Percentiles rank a stretch among this genome's conserved stretches.
Conservation (phyloP, 2,888 invertebrate genomes). For the Hypercompe scribonia region DNA sequence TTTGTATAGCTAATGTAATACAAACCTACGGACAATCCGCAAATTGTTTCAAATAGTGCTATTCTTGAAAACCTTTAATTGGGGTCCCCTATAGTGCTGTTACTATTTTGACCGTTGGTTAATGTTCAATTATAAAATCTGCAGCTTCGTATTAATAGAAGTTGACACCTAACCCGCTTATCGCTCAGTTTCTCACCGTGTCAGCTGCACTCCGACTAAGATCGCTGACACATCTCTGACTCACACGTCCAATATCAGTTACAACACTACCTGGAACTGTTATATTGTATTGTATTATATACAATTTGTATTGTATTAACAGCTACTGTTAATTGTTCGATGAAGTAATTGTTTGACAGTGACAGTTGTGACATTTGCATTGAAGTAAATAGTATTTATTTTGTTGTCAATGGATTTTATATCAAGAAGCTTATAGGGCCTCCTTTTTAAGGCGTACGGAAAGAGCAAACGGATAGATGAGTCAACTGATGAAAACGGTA, state of each 20-base stretch:
- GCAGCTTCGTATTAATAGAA: not conserved
- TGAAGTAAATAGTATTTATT: no score
- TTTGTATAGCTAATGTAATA: no score
- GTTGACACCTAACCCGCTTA: conserved; percentile 13
- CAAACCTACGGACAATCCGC: no score
- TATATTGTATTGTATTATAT: conserved; percentile 22
- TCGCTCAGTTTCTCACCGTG: conserved; percentile 41
- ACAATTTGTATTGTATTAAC: conserved; percentile 13
- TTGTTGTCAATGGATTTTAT: no score
- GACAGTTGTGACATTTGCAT: conserved; percentile 6
- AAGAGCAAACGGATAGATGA: no score
- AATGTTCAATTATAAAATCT: not conserved
- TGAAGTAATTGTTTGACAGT: conserved; percentile 14
- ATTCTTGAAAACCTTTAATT: no score
- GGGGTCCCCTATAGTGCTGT: no score
- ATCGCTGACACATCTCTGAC: conserved; percentile 55
- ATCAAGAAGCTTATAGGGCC: no score
- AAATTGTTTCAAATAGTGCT: no score
- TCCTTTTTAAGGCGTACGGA: no score
- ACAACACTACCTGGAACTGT: conserved; percentile 44
- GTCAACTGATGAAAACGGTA: no score
- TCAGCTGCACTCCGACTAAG: conserved; percentile 20
- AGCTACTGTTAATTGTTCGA: conserved; percentile 21
- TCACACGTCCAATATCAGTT: conserved; percentile 47
- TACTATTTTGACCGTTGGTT: no score